Evolutionary conservation across 2,113 vertebrate genomes (phyloP).

Genomic region (Dermatemys mawii): DNA sequence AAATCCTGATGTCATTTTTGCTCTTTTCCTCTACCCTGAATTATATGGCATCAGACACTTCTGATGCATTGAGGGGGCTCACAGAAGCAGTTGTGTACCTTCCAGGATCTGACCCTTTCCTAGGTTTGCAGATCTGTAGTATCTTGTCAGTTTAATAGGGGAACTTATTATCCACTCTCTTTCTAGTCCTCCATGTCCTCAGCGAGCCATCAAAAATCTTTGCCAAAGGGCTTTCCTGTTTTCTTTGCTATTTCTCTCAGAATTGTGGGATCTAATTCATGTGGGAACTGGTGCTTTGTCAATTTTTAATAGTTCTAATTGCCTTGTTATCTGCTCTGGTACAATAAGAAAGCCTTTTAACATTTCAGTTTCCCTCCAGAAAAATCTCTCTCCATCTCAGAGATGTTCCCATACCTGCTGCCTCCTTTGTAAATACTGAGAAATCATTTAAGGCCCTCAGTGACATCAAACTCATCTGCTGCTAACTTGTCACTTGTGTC

Average conservation of each 20-base stretch:
- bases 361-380: neutral
- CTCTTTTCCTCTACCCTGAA: neutral
- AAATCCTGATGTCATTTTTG: neutral
- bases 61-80: neutral
- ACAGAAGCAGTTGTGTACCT: neutral
- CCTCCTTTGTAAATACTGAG: neutral
- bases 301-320: neutral
- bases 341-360: neutral
- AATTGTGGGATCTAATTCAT: neutral
- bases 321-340: neutral
- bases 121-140: neutral
- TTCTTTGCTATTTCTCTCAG: neutral
- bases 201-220: neutral
- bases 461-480: neutral
- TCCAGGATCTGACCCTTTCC: neutral
- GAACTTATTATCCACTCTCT: neutral
- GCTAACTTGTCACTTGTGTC: neutral
- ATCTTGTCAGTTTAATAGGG: neutral
- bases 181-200: neutral
- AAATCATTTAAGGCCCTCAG: neutral
- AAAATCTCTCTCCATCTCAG: neutral
- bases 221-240: conserved; percentile 7
- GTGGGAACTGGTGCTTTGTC: neutral
- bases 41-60: neutral
- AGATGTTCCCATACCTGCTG: accelerated